Evolutionary conservation across 2,113 vertebrate genomes (phyloP).

Genomic region (Psittacus erithacus): DNA sequence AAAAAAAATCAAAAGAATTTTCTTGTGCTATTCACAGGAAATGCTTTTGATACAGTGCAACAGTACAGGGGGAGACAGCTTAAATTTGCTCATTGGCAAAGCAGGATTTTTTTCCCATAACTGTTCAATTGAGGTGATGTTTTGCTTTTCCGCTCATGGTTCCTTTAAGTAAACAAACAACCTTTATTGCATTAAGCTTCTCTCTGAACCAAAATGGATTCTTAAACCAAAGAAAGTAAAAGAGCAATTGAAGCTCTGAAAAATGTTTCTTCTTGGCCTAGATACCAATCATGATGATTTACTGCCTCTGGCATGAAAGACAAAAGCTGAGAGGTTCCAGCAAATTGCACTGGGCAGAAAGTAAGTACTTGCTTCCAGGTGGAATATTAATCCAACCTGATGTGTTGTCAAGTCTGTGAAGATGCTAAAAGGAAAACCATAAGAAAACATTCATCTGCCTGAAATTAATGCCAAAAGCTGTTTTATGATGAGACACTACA

Average conservation of each 20-base stretch:
- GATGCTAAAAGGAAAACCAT: constrained; percentile 38
- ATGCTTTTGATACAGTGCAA: neutral
- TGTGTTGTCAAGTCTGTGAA: constrained; percentile 33
- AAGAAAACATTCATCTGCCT: constrained; percentile 46
- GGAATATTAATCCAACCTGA: constrained; percentile 57
- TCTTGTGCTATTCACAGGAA: neutral
- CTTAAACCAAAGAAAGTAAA: constrained; percentile 56
- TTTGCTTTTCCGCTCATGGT: neutral
- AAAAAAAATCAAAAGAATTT: neutral
- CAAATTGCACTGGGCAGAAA: constrained; percentile 54
- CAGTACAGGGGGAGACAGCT: neutral
- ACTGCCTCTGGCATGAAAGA: constrained; percentile 18
- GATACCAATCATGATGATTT: constrained; percentile 63
- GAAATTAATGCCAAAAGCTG: constrained; percentile 60
- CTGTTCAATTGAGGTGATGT: neutral
- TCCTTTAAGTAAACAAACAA: constrained; percentile 30
- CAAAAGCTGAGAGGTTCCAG: constrained; percentile 45
- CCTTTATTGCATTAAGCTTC: neutral
- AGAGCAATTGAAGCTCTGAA: constrained; percentile 60
- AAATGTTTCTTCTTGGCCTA: constrained; percentile 49
- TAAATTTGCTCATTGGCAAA: neutral
- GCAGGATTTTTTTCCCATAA: neutral
- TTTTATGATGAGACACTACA: constrained; percentile 30
- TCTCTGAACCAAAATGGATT: constrained; percentile 60
- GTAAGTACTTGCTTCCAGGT: constrained; percentile 34